These are phyloP conservation scores for Emmelina monodactyla DNA, from an alignment of 2,888 invertebrate species.

Conservation along the genomic window DNA sequence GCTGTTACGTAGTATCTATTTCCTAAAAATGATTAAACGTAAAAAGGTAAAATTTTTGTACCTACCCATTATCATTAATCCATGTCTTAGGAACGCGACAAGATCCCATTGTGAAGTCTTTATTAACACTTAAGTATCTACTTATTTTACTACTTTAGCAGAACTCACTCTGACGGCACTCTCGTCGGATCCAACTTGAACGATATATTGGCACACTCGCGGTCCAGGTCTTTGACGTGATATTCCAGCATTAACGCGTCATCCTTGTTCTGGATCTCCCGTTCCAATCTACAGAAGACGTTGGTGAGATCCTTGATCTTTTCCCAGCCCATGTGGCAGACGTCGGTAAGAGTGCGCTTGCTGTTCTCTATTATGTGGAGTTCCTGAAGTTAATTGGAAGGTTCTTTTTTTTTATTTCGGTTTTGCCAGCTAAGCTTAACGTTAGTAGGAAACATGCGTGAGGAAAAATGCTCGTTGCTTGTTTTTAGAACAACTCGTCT, in stretches of 20 bases:
- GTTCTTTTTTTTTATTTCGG: neutral
- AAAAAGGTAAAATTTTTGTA: no score
- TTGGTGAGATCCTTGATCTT: conserved; percentile 79
- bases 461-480: no score
- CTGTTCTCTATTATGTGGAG: conserved; percentile 54
- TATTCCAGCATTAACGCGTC: conserved; percentile 79
- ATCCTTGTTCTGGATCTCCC: conserved; percentile 83
- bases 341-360: conserved; percentile 46
- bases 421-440: no score
- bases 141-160: no score
- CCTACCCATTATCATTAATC: no score
- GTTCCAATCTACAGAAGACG: conserved; percentile 72
- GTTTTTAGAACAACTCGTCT: no score
- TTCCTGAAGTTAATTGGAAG: conserved; percentile 32
- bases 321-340: conserved; percentile 73
- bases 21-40: no score
- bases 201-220: conserved; percentile 79
- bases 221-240: conserved; percentile 76
- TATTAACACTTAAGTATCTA: no score
- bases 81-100: no score
- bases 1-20: no score
- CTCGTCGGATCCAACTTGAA: conserved; percentile 83
- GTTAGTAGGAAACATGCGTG: no score
- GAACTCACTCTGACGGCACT: conserved; percentile 71
- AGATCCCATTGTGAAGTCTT: no score